Conservation (phyloP, 2,888 invertebrate genomes). For the Caenorhabditis sp. region DNA sequence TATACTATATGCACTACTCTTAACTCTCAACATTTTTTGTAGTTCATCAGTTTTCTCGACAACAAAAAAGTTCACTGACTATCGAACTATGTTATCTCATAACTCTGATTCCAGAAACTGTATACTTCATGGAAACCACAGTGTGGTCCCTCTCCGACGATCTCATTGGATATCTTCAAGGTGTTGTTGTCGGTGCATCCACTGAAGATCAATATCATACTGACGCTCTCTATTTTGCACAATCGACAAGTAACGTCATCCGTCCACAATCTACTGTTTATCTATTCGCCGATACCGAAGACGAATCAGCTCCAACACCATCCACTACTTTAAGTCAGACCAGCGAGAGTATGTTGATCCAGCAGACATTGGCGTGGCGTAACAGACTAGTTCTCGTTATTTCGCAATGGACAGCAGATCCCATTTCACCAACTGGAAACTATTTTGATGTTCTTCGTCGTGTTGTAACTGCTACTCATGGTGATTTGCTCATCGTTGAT, state of each 20-base stretch:
- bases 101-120: constrained; percentile 8
- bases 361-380: constrained; percentile 37
- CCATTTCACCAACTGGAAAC: constrained; percentile 22
- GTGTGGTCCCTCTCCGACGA: constrained; percentile 7
- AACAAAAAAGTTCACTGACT: too few relatives aligned
- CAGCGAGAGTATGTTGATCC: constrained; percentile 31
- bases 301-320: constrained; percentile 10
- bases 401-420: constrained; percentile 29
- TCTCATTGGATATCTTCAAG: constrained; percentile 20
- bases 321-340: constrained; percentile 18
- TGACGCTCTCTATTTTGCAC: constrained; percentile 26
- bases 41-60: too few relatives aligned
- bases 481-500: constrained; percentile 43
- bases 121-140: constrained; percentile 33
- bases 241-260: constrained; percentile 9
- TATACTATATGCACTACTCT: too few relatives aligned
- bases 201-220: constrained; percentile 23
- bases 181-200: constrained; percentile 12
- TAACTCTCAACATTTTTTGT: too few relatives aligned
- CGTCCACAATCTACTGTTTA: constrained; percentile 27
- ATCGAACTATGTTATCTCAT: too few relatives aligned
- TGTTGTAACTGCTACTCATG: constrained; percentile 36
- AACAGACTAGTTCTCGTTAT: constrained; percentile 37
- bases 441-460: constrained; percentile 39
- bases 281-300: constrained; percentile 35